Percentiles rank a stretch among this genome's conserved stretches.
Conservation (phyloP, 2,113 vertebrate species). For the Falcunculus frontatus region DNA sequence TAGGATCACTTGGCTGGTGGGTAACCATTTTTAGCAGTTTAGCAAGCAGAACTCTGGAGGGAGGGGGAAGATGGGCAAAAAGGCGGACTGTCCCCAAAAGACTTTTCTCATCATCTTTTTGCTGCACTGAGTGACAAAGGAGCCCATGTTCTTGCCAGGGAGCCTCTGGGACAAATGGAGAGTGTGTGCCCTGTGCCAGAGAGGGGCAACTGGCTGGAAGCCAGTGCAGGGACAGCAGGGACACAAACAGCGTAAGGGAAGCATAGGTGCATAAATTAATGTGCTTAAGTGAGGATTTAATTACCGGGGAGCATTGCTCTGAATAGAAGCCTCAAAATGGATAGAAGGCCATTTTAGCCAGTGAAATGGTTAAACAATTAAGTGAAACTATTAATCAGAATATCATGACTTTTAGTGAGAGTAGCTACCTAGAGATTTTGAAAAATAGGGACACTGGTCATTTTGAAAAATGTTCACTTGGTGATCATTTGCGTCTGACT, state of each 20-base stretch:
- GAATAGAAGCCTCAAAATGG: background rate
- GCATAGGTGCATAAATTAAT: background rate
- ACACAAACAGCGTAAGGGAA: background rate
- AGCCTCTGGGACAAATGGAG: accelerated
- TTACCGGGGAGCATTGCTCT: background rate
- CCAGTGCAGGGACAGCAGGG: background rate
- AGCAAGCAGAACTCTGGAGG: background rate
- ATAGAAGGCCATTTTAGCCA: background rate
- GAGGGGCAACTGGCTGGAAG: background rate
- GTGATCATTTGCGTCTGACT: background rate
- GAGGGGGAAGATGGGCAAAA: background rate
- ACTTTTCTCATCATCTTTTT: background rate
- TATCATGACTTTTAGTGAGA: background rate
- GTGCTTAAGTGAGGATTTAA: background rate
- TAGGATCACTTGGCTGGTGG: background rate
- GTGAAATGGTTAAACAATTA: background rate
- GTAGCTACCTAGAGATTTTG: background rate
- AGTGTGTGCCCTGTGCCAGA: background rate
- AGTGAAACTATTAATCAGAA: background rate
- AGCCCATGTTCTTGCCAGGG: background rate
- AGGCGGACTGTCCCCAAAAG: background rate
- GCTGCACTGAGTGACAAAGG: background rate
- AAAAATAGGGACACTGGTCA: background rate
- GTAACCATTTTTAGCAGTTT: background rate
- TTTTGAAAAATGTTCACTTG: background rate